Evolutionary conservation across 1,140 invertebrate genomes (phyloP), one percentile per base, ranked within the genome.

Genomic region (Tetranychus cinnabarinus): DNA sequence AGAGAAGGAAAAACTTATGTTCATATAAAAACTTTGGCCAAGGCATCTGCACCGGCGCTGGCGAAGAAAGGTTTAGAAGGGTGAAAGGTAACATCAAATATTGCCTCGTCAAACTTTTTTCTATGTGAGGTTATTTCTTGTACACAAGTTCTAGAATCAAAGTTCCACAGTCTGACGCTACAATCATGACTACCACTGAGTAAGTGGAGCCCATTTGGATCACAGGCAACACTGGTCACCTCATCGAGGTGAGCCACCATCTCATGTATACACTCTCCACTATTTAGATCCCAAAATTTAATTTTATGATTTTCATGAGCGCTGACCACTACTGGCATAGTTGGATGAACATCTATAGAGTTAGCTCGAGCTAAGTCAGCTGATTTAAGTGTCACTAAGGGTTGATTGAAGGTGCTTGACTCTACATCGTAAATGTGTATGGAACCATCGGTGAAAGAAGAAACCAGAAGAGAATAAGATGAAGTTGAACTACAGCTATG

Each of bases 211-310:
- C 93, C 93, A 77, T 96, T 91, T 60, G 92, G 89, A 80, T 99
- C 95, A 63, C 97, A 84, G 66, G 95, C 92, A 68, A 99, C 77
- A 73, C 88, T 90, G 65, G 95, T 97, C 62, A 98, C 92, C 63
- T 92, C 88, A 75, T 98, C 93, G 69, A 97, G 79, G 78, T 99
- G 96, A 63, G 95, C 95, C 64, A 97, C 92, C 88, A 98, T 97
- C 47, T 88, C 84, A 75, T 97, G 90, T 63, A 93, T 83, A 76
- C 93, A 79, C 74, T 88, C 88, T 12, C 78, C 78, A 62, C 85
- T 87, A 69, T 82, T 86, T 71, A 91, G 92, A 75, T 99, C 93
- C 81, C 89, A 98, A 76, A 97, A 97, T 68, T 92, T 81, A 74
- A 98, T 97, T 72, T 96, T 86, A 56, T 89, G 80, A 76, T 98